Evolutionary conservation across 2,888 invertebrate species (phyloP).

Genomic region (Leuctra nigra): DNA sequence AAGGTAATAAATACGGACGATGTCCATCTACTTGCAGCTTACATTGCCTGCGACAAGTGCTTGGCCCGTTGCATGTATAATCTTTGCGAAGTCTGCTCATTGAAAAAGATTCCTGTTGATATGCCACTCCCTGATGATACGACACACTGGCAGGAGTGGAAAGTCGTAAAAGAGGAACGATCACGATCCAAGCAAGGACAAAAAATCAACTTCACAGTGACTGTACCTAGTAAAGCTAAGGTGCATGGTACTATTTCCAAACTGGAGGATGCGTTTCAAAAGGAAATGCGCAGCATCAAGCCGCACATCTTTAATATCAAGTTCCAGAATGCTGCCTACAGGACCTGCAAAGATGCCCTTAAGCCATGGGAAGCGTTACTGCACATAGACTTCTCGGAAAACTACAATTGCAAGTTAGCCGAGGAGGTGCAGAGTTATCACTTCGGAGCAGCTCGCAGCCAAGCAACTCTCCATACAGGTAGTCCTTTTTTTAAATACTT

Average conservation of each 20-base stretch:
- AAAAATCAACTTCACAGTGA: not conserved
- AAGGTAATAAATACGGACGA: not conserved
- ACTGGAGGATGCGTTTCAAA: not conserved
- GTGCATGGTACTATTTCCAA: not conserved
- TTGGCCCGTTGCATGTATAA: conserved; percentile 5
- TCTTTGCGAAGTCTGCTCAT: not conserved
- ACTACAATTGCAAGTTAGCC: conserved; percentile 15
- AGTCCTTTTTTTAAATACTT: too few relatives aligned
- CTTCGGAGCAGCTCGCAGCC: conserved; percentile 13
- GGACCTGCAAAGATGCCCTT: not conserved
- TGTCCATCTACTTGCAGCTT: not conserved
- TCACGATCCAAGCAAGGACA: not conserved
- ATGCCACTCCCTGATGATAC: not conserved
- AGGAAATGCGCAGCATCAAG: conserved; percentile 3
- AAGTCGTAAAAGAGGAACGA: not conserved
- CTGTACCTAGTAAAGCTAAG: not conserved
- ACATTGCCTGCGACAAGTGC: conserved; percentile 6
- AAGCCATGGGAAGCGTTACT: conserved; percentile 12
- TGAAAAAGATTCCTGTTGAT: not conserved
- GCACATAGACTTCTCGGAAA: conserved; percentile 15
- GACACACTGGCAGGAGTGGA: conserved; percentile 2
- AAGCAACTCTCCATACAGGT: not conserved
- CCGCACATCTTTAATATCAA: conserved; percentile 15
- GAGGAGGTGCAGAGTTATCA: conserved; percentile 14
- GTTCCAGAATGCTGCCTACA: conserved; percentile 7